phyloP scores from a whole-genome alignment of 2,888 invertebrate species.

The Acronicta alni region DNA sequence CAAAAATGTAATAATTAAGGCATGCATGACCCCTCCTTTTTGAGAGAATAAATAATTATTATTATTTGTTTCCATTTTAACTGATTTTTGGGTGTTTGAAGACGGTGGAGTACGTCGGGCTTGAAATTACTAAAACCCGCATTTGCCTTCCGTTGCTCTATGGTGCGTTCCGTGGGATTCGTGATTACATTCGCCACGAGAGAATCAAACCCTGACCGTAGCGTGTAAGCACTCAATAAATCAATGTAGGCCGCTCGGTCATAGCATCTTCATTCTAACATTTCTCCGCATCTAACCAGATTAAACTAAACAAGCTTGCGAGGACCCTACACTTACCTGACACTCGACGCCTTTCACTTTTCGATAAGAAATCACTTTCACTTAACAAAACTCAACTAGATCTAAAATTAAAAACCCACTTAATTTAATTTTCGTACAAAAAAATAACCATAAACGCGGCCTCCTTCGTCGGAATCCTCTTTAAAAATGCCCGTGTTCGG shows the following conservation, averaged over 20 bases:
- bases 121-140: too few species aligned
- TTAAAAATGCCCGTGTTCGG: slow-evolving; percentile 54
- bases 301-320: slow-evolving; percentile 71
- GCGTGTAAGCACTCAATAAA: slow-evolving; percentile 22
- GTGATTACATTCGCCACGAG: too few species aligned
- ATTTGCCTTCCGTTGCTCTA: too few species aligned
- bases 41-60: too few species aligned
- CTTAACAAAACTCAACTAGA: slow-evolving; percentile 61
- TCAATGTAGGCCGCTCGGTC: slow-evolving; percentile 63
- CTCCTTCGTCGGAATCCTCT: slow-evolving; percentile 46
- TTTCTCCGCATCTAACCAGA: slow-evolving; percentile 62
- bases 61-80: too few species aligned
- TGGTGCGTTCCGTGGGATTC: too few species aligned
- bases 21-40: too few species aligned
- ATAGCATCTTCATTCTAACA: slow-evolving; percentile 64
- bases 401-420: slow-evolving; percentile 50
- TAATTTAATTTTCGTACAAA: slow-evolving; percentile 37
- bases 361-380: slow-evolving; percentile 81
- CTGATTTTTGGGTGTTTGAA: too few species aligned
- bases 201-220: slow-evolving; percentile 3
- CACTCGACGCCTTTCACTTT: slow-evolving; percentile 81
- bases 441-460: slow-evolving; percentile 40
- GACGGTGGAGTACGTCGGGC: too few species aligned
- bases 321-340: slow-evolving; percentile 71
- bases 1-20: too few species aligned